These are phyloP conservation scores for Tokudaia tokunoshimensis DNA, from an alignment of 2,797 vertebrate genomes.

Conservation along the genomic window DNA sequence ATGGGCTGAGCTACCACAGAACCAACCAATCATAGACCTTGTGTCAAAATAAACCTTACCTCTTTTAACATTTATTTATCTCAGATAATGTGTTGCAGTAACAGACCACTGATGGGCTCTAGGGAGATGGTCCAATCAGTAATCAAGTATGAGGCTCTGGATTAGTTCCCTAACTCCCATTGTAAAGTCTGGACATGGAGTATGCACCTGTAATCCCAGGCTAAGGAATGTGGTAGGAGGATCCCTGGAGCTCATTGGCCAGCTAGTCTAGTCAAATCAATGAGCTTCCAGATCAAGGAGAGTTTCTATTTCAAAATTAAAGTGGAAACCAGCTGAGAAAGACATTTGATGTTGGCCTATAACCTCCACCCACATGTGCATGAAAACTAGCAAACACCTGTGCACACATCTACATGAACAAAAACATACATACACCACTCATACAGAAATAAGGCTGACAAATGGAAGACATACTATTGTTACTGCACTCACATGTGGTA, in stretches of 20 bases:
- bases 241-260: too few relatives aligned
- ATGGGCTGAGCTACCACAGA: background rate
- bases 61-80: background rate
- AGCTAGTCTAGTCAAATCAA: background rate
- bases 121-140: background rate
- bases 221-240: background rate
- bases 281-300: background rate
- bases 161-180: background rate
- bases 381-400: background rate
- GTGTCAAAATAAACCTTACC: background rate
- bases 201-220: background rate
- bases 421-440: background rate
- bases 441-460: background rate
- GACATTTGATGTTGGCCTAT: background rate
- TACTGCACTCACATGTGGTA: background rate
- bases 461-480: background rate
- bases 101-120: too few relatives aligned
- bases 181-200: background rate
- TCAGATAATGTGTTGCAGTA: background rate
- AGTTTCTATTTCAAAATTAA: background rate
- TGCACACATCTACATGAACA: background rate
- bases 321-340: background rate
- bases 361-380: background rate
- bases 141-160: background rate
- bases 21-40: background rate